Base-by-base conservation (phyloP, 2,888 invertebrate genomes). In the Cyclophora punctaria region DNA sequence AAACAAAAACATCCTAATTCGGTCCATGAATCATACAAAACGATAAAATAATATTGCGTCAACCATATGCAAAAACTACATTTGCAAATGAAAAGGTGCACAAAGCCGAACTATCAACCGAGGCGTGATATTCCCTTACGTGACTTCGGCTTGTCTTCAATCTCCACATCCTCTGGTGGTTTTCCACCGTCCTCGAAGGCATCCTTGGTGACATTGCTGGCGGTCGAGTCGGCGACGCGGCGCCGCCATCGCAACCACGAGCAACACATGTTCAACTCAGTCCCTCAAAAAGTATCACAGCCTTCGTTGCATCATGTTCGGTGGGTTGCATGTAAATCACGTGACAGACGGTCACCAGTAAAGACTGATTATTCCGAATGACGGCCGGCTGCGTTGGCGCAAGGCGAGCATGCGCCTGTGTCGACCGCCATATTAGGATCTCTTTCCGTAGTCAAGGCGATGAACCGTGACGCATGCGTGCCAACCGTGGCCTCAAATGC, bases 381-480 rank as follows among this genome's bases (percentile, higher is more conserved):
- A 76, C 72, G 62, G 68, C 66, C 64, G 53, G 59, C 59, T 75
- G 83, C 81, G 82, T 83, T 64, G 83, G 83, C 83, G 81, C 85
- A 83, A 83, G 81, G 80, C 74, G 69, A 83, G 75, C 82, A 74
- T 72, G 80, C 68, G 74, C 69, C 70, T 70, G 75, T 68, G 73
- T 69, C 67, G 66, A 64, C 59, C 65, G 68, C 87, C 87, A 82
- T 86, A 88, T 86, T 83, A 82, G 86, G 87, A 78, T 75, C 75
- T 78, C 80, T 82, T 81, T 83, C 79, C 79, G 80, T 71, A 79
- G 67, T 83, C 83, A 84, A 85, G 85, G 86, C 86, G 83, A 81
- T 85, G 86, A 87, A 85, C 87, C 83, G 75, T 83, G 82, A 84
- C 86, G 78, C 80, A 77, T 66, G 69, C 72, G 67, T 62, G 58